These are phyloP conservation scores for Anthonomus grandis DNA, from an alignment of 1,140 invertebrate genomes.

Conservation along the genomic window DNA sequence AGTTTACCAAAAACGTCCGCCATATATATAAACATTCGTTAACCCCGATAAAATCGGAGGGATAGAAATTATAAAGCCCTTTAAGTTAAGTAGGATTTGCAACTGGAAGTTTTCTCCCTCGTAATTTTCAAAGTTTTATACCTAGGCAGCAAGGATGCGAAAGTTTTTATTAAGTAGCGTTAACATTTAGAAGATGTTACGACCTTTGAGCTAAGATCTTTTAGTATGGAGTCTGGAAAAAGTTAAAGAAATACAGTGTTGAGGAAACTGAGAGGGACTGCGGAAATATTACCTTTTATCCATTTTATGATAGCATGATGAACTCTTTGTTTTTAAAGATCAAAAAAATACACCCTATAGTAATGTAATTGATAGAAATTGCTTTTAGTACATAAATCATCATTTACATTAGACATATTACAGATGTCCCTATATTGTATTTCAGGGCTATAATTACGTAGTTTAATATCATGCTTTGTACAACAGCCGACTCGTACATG, in stretches of 20 bases:
- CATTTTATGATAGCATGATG: too few species aligned
- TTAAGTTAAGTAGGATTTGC: slow-evolving; percentile 25
- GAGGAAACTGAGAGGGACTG: background rate
- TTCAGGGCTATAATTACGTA: too few species aligned
- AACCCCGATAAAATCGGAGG: slow-evolving; percentile 14
- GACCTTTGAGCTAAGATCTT: background rate
- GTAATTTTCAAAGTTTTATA: slow-evolving; percentile 25
- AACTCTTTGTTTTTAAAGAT: too few species aligned
- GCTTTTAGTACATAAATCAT: too few species aligned
- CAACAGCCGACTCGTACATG: too few species aligned
- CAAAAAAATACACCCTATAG: too few species aligned
- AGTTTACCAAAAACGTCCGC: too few species aligned
- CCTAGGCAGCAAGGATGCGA: slow-evolving; percentile 20
- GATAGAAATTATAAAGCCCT: slow-evolving; percentile 25
- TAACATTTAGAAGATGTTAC: slow-evolving; percentile 20
- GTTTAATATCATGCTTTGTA: too few species aligned
- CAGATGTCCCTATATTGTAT: too few species aligned
- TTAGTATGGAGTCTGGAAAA: background rate
- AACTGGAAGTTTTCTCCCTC: slow-evolving; percentile 20
- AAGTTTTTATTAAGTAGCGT: slow-evolving; percentile 24
- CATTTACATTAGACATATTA: too few species aligned
- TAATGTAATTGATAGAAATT: too few species aligned
- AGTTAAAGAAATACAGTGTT: background rate
- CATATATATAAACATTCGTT: slow-evolving; percentile 22
- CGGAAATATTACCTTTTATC: too few species aligned